Evolutionary conservation across 2,113 vertebrate species (phyloP), one percentile per base, ranked within the genome.

Genomic region (Prunella himalayana): DNA sequence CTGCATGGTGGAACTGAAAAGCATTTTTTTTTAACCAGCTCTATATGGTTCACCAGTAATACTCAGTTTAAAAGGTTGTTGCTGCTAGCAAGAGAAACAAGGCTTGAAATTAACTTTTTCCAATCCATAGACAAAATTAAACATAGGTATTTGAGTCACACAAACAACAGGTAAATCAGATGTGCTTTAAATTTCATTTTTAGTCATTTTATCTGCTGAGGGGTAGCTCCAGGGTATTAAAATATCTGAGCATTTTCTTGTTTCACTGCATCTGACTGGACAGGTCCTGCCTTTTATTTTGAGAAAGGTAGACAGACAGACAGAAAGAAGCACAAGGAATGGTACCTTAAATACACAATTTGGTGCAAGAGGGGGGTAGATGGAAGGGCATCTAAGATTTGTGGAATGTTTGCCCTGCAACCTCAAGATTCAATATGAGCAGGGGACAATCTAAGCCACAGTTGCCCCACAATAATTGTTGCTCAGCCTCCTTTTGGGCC

Each of bases 51-150:
- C 96, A 97, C 96, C 95, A 96, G 95, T 95, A 97, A 97, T 96
- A 95, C 96, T 97, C 97, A 90, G 95, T 97, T 97, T 97, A 97
- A 97, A 98, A 97, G 97, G 95, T 97, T 97, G 96, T 97, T 97
- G 97, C 97, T 97, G 97, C 96, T 96, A 97, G 97, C 96, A 96
- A 95, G 95, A 98, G 97, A 97, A 98, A 98, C 97, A 97, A 97
- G 97, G 97, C 97, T 98, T 97, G 97, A 98, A 98, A 98, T 98
- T 97, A 98, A 98, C 97, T 97, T 98, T 97, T 98, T 97, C 94
- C 97, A 98, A 97, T 97, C 97, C 96, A 92, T 64, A 95, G 97
- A 97, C 86, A 97, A 97, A 97, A 98, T 97, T 96, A 97, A 97
- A 97, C 97, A 94, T 85, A 97, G 92, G 90, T 97, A 95, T 97